A percentile compares a stretch with the other conserved stretches of the same genome.
phyloP scores from a whole-genome alignment of 1,140 invertebrate species.

The Drosophila saltans region DNA sequence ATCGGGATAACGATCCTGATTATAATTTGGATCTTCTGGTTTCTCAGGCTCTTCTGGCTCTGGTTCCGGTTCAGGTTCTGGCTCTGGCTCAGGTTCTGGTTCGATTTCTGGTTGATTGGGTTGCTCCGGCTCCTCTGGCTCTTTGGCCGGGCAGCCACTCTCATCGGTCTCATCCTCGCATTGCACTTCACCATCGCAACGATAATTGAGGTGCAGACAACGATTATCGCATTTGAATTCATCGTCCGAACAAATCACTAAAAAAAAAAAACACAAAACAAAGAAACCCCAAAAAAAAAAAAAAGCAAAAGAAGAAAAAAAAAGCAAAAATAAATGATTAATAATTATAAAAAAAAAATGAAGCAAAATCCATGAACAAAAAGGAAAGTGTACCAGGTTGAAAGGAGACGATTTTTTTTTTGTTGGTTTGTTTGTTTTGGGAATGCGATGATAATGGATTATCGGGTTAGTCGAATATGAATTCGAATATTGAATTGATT shows the following conservation, averaged over 20 bases:
- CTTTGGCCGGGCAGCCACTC: constrained; percentile 83
- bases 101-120: no score
- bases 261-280: constrained; percentile 32
- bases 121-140: no score
- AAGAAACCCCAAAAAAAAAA: constrained; percentile 22
- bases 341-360: background rate
- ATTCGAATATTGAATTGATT: background rate
- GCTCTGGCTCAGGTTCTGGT: background rate
- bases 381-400: background rate
- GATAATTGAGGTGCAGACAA: constrained; percentile 83
- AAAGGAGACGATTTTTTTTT: background rate
- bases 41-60: background rate
- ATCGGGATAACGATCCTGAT: background rate
- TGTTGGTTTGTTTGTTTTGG: no score
- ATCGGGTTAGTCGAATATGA: background rate
- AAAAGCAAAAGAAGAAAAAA: constrained; percentile 30
- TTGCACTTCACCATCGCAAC: constrained; percentile 83
- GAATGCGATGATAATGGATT: no score
- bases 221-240: constrained; percentile 85
- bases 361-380: no score
- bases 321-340: constrained; percentile 23
- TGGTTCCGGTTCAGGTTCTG: background rate
- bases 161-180: constrained; percentile 86
- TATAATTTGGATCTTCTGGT: no score
- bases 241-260: constrained; percentile 84